phyloP scores from a whole-genome alignment of 2,797 vertebrate genomes.

The Trachops cirrhosus region DNA sequence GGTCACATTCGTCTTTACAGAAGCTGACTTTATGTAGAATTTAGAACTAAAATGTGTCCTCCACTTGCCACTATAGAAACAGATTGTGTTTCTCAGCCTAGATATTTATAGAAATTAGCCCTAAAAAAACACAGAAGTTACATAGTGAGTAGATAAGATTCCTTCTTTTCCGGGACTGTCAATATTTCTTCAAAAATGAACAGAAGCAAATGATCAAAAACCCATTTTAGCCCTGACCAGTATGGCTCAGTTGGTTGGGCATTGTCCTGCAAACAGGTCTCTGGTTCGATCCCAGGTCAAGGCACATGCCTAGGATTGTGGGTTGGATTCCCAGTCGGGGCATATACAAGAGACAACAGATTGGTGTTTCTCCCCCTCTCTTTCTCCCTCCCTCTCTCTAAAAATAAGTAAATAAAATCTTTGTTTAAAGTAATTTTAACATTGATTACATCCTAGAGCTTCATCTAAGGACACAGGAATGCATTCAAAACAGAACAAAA shows the following conservation, averaged over 20 bases:
- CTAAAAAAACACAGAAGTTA: not conserved
- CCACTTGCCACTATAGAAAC: not conserved
- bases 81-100: not conserved
- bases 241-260: not conserved
- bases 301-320: not conserved
- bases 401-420: not conserved
- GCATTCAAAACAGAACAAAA: not conserved
- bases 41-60: not conserved
- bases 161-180: not conserved
- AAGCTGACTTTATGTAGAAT: not conserved
- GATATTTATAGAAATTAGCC: not conserved
- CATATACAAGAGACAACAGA: not conserved
- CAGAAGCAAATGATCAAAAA: not conserved
- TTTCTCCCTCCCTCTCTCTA: not conserved
- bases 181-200: not conserved
- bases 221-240: not conserved
- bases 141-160: not conserved
- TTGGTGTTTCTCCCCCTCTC: not conserved
- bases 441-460: not conserved
- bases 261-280: not conserved
- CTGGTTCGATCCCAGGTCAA: not conserved
- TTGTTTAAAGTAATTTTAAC: not conserved
- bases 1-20: not conserved
- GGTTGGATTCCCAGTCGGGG: not conserved
- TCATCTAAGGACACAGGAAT: not conserved